These are phyloP conservation scores for Hydraecia micacea DNA, from an alignment of 2,888 invertebrate genomes.

Conservation along the genomic window DNA sequence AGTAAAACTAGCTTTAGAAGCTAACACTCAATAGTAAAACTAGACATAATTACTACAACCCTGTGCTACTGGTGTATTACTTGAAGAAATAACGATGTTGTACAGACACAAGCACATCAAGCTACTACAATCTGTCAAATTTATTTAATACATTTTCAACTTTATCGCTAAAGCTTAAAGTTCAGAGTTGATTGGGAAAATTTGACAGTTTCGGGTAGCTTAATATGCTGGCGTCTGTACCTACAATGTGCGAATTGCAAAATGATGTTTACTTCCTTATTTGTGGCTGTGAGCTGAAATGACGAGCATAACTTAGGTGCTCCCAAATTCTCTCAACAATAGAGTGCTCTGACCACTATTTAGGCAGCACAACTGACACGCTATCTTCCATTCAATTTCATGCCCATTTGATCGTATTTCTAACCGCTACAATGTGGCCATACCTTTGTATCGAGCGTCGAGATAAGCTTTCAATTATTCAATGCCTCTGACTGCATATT, in stretches of 20 bases:
- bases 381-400: constrained; percentile 10
- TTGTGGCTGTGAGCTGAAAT: not conserved
- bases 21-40: too few relatives aligned
- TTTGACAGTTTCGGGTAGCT: too few relatives aligned
- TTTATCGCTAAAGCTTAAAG: too few relatives aligned
- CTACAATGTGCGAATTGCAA: not conserved
- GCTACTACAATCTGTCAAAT: too few relatives aligned
- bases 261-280: not conserved
- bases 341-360: not conserved
- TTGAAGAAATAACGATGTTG: too few relatives aligned
- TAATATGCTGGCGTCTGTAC: too few relatives aligned
- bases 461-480: constrained; percentile 75
- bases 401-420: constrained; percentile 19
- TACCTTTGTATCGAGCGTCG: constrained; percentile 31
- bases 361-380: not conserved
- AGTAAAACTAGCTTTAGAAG: too few relatives aligned
- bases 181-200: too few relatives aligned
- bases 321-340: not conserved
- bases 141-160: too few relatives aligned
- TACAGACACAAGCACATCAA: too few relatives aligned
- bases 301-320: not conserved
- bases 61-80: too few relatives aligned
- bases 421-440: constrained; percentile 33
- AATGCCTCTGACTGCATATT: constrained; percentile 66
- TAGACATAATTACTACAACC: too few relatives aligned